A percentile compares a stretch with the other conserved stretches of the same genome.
These are phyloP conservation scores for Drosophila saltans DNA, from an alignment of 1,140 invertebrate species.

Conservation along the genomic window DNA sequence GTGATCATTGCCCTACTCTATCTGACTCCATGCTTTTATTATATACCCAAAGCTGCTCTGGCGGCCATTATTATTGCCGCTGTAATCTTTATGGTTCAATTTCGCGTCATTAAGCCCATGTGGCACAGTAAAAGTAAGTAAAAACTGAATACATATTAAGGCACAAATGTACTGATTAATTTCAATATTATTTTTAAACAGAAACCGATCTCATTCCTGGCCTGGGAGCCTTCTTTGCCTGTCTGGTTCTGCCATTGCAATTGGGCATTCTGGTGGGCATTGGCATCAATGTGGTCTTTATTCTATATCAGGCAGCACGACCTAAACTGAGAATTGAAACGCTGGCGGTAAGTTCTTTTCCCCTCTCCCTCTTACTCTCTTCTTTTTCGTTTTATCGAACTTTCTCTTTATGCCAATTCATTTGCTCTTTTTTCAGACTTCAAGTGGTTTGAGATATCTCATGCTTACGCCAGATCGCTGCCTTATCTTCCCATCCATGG, in stretches of 20 bases:
- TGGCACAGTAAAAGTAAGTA: slow-evolving; percentile 91
- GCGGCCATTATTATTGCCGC: slow-evolving; percentile 92
- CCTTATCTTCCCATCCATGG: slow-evolving; percentile 94
- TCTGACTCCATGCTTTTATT: slow-evolving; percentile 91
- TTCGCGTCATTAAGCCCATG: slow-evolving; percentile 90
- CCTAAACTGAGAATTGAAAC: slow-evolving; percentile 92
- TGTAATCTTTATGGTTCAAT: slow-evolving; percentile 94
- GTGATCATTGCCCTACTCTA: slow-evolving; percentile 89
- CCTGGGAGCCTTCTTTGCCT: slow-evolving; percentile 92
- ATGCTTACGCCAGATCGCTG: slow-evolving; percentile 93
- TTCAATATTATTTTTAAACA: slow-evolving; percentile 68
- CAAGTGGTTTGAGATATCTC: slow-evolving; percentile 88
- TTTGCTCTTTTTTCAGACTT: slow-evolving; percentile 85
- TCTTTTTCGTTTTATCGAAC: background rate
- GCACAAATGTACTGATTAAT: background rate
- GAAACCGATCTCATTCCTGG: slow-evolving; percentile 94
- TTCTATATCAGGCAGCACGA: slow-evolving; percentile 94
- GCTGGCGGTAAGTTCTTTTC: slow-evolving; percentile 83
- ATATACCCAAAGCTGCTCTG: slow-evolving; percentile 91
- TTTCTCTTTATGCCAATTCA: slow-evolving; percentile 54
- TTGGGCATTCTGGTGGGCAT: slow-evolving; percentile 95
- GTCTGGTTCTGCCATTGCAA: slow-evolving; percentile 92
- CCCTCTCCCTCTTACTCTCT: background rate
- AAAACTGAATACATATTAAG: slow-evolving; percentile 85
- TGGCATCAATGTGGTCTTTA: slow-evolving; percentile 92